Evolutionary conservation across 23 tunicate species (phyloP).

Genomic region (Botrylloides violaceus): DNA sequence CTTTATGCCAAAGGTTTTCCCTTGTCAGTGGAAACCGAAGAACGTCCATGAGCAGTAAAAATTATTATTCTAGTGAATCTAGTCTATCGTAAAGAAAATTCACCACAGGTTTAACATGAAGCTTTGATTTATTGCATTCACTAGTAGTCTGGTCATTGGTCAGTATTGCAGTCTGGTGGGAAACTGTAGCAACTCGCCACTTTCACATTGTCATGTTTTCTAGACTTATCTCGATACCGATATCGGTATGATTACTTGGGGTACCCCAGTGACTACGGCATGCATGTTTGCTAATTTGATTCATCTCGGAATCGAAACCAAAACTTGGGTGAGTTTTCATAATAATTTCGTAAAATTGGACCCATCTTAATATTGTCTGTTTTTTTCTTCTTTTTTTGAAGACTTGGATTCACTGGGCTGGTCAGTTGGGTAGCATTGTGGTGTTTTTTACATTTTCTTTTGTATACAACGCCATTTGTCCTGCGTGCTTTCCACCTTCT

Average conservation of each 20-base stretch:
- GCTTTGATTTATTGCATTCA: too few species aligned
- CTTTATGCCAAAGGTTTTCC: too few species aligned
- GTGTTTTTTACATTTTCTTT: constrained; percentile 69
- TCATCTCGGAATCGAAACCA: constrained; percentile 98
- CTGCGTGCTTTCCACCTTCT: constrained; percentile 76
- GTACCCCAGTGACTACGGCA: constrained; percentile 86
- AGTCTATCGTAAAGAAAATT: too few species aligned
- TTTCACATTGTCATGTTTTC: neutral
- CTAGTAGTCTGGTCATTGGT: too few species aligned
- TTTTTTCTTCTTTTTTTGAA: constrained; percentile 12
- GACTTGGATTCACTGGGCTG: constrained; percentile 97
- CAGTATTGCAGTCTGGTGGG: too few species aligned
- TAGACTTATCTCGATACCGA: constrained; percentile 70
- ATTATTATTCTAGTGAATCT: too few species aligned
- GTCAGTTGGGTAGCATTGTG: constrained; percentile 66
- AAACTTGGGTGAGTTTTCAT: constrained; percentile 72
- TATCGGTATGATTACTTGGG: constrained; percentile 93
- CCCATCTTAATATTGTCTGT: neutral
- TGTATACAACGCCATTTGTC: constrained; percentile 70
- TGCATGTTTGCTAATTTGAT: constrained; percentile 72
- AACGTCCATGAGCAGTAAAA: too few species aligned
- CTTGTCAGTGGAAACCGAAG: too few species aligned
- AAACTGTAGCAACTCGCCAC: neutral
- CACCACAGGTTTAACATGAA: too few species aligned
- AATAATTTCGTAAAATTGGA: neutral